These are phyloP conservation scores for Chydorus sphaericus DNA, from an alignment of 2,888 invertebrate species.

Conservation along the genomic window DNA sequence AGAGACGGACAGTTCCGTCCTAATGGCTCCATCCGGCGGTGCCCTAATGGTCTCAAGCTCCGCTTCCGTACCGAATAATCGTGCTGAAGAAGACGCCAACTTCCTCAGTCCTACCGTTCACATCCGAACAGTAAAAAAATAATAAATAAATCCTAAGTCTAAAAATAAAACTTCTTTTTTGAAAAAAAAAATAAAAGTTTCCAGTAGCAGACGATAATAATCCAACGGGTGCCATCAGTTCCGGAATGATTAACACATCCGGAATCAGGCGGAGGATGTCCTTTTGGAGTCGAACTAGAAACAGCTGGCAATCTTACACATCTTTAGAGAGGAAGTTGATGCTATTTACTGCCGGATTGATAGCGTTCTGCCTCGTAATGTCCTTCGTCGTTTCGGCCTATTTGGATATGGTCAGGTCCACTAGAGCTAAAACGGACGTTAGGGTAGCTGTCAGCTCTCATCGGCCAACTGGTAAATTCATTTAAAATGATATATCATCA, in stretches of 20 bases:
- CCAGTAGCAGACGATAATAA: neutral
- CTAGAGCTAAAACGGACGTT: no score
- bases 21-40: no score
- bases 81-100: constrained; percentile 2
- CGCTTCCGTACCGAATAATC: no score
- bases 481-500: no score
- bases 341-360: neutral
- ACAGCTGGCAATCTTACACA: constrained; percentile 6
- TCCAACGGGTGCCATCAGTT: neutral
- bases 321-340: constrained; percentile 1
- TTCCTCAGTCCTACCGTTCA: constrained; percentile 9
- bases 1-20: constrained; percentile 6
- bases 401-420: no score
- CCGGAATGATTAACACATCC: no score
- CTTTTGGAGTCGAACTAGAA: neutral
- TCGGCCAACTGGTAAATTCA: no score
- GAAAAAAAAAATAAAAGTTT: neutral
- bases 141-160: neutral
- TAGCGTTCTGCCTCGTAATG: neutral
- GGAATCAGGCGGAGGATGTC: neutral
- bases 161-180: neutral
- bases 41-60: no score
- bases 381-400: neutral
- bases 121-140: neutral
- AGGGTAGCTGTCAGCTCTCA: no score